phyloP scores from a whole-genome alignment of 1,140 invertebrate genomes.

The Lordiphosa mommai region DNA sequence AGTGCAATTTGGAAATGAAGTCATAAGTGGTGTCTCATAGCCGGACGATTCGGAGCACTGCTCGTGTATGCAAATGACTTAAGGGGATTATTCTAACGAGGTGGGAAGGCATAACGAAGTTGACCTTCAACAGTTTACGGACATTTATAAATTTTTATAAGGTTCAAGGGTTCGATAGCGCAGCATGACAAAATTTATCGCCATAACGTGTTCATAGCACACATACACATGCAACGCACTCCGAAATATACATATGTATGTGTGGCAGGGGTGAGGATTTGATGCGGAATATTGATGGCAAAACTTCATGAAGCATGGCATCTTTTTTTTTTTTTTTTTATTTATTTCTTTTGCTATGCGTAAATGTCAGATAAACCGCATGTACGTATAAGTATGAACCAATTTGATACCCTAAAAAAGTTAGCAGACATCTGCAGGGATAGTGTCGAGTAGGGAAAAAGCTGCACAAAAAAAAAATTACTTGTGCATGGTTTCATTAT shows the following conservation, averaged over 20 bases:
- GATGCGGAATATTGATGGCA: slow-evolving; percentile 60
- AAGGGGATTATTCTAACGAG: neutral
- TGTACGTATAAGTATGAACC: too few relatives aligned
- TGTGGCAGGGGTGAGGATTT: neutral
- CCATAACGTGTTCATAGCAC: slow-evolving; percentile 60
- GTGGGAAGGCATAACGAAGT: slow-evolving; percentile 4
- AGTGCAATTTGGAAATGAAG: neutral
- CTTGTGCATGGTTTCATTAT: too few relatives aligned
- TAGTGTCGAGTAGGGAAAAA: too few relatives aligned
- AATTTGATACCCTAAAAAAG: too few relatives aligned
- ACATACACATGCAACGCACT: slow-evolving; percentile 20
- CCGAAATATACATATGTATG: slow-evolving; percentile 15
- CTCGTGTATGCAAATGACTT: neutral
- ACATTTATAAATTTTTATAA: slow-evolving; percentile 65
- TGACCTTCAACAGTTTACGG: slow-evolving; percentile 59
- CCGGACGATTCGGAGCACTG: too few relatives aligned
- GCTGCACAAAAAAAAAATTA: too few relatives aligned
- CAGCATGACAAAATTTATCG: slow-evolving; percentile 64
- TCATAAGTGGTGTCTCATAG: too few relatives aligned
- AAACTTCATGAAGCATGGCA: slow-evolving; percentile 67
- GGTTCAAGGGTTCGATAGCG: slow-evolving; percentile 66
- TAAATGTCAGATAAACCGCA: slow-evolving; percentile 57
- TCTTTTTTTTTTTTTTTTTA: neutral
- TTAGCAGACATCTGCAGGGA: too few relatives aligned
- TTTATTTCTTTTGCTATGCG: slow-evolving; percentile 45